phyloP scores from a whole-genome alignment of 2,113 vertebrate genomes.

The Acinonyx jubatus region DNA sequence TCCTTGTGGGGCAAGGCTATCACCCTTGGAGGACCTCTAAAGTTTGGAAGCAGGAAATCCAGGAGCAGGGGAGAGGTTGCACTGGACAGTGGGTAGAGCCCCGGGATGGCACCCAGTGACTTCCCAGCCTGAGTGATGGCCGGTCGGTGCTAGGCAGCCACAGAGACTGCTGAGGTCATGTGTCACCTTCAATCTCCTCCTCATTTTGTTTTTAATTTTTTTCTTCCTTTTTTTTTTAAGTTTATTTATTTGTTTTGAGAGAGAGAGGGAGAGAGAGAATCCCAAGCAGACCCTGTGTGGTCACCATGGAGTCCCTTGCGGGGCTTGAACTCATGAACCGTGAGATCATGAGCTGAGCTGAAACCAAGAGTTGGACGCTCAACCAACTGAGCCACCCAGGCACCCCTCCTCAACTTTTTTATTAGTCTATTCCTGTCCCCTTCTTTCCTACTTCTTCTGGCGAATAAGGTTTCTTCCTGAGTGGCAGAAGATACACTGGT shows the following conservation, averaged over 20 bases:
- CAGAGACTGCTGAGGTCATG: neutral
- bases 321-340: too few species aligned
- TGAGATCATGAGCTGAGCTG: too few species aligned
- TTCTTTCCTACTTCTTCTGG: neutral
- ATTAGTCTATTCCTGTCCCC: neutral
- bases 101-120: rapidly evolving
- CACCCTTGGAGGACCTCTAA: rapidly evolving
- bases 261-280: too few species aligned
- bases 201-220: too few species aligned
- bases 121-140: neutral
- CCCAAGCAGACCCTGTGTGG: too few species aligned
- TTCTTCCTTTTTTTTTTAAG: too few species aligned
- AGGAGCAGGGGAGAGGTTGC: neutral
- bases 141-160: neutral
- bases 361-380: too few species aligned
- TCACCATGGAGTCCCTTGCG: too few species aligned
- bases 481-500: rapidly evolving
- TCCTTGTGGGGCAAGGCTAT: rapidly evolving
- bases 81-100: rapidly evolving
- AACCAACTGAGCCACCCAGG: too few species aligned
- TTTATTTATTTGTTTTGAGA: too few species aligned
- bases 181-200: neutral
- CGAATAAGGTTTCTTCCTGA: neutral
- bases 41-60: neutral
- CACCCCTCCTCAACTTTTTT: neutral